Conservation (phyloP, 2,888 invertebrate species). For the Lymantria dispar region DNA sequence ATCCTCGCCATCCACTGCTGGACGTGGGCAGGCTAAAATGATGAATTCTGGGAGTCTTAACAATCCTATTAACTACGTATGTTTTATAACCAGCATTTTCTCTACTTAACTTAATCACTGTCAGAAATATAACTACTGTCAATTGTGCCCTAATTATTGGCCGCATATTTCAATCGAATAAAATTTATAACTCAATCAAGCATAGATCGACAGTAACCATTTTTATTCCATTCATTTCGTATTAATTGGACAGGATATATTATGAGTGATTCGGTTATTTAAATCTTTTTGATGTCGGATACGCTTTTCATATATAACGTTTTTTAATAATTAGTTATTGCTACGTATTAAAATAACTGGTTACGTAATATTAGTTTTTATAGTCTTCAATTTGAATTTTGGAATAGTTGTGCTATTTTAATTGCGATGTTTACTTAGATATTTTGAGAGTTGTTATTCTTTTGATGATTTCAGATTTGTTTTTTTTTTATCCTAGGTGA, state of each 20-base stretch:
- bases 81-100: not conserved
- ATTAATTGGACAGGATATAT: slow-evolving; percentile 32
- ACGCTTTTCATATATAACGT: too few species aligned
- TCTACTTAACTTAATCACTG: slow-evolving; percentile 23
- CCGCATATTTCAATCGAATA: slow-evolving; percentile 26
- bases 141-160: slow-evolving; percentile 33
- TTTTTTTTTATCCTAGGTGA: too few species aligned
- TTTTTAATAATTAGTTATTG: too few species aligned
- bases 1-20: too few species aligned
- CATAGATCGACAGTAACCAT: slow-evolving; percentile 11
- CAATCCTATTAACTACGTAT: not conserved
- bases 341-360: too few species aligned
- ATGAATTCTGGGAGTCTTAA: not conserved
- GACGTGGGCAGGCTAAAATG: too few species aligned
- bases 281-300: not conserved
- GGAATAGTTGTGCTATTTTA: too few species aligned
- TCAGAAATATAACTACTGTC: slow-evolving; percentile 30
- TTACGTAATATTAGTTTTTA: too few species aligned
- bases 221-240: slow-evolving; percentile 25
- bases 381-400: too few species aligned
- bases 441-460: too few species aligned
- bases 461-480: too few species aligned
- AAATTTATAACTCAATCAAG: slow-evolving; percentile 36
- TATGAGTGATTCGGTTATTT: slow-evolving; percentile 15
- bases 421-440: too few species aligned